Evolutionary conservation across 53 echinoderm and acorn worm species (phyloP).

Genomic region (Luidia sarsii): DNA sequence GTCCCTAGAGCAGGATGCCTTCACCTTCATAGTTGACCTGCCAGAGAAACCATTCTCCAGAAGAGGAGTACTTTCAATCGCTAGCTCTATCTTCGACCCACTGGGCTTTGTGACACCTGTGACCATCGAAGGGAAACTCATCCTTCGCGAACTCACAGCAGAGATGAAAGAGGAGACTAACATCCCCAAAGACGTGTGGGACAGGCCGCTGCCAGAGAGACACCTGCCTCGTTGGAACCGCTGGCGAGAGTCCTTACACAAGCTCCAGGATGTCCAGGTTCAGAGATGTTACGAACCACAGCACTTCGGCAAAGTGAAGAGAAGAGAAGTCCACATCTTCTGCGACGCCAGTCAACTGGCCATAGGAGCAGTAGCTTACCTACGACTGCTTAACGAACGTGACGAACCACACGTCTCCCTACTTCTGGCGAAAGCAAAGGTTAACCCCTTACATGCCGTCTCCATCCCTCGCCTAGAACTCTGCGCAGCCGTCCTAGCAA

Average conservation of each 20-base stretch:
- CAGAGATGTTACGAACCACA: slow-evolving; percentile 19
- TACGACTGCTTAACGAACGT: slow-evolving; percentile 22
- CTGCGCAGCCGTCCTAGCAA: slow-evolving; percentile 64
- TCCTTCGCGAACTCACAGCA: slow-evolving; percentile 8
- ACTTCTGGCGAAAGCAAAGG: slow-evolving; percentile 46
- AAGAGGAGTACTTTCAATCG: slow-evolving; percentile 42
- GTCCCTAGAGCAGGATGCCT: slow-evolving; percentile 25
- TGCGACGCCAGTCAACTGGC: slow-evolving; percentile 31
- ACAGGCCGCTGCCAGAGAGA: slow-evolving; percentile 33
- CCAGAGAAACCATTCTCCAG: slow-evolving; percentile 42
- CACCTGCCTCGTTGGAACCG: slow-evolving; percentile 3
- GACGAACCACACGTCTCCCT: slow-evolving; percentile 38
- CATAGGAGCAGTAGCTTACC: slow-evolving; percentile 58
- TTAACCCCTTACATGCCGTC: slow-evolving; percentile 56
- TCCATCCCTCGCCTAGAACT: slow-evolving; percentile 73
- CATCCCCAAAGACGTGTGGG: slow-evolving; percentile 8
- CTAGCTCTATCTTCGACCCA: slow-evolving; percentile 57
- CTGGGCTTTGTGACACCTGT: slow-evolving; percentile 46
- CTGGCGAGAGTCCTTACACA: slow-evolving; percentile 18
- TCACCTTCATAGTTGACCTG: slow-evolving; percentile 32
- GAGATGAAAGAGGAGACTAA: slow-evolving; percentile 14
- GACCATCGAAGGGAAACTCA: slow-evolving; percentile 23
- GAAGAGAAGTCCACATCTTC: slow-evolving; percentile 26
- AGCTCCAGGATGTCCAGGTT: slow-evolving; percentile 20
- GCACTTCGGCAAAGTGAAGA: not conserved